A percentile compares a stretch with the other conserved stretches of the same genome.
Conservation (phyloP, 2,113 vertebrate genomes). For the Typhlomys cinereus region DNA sequence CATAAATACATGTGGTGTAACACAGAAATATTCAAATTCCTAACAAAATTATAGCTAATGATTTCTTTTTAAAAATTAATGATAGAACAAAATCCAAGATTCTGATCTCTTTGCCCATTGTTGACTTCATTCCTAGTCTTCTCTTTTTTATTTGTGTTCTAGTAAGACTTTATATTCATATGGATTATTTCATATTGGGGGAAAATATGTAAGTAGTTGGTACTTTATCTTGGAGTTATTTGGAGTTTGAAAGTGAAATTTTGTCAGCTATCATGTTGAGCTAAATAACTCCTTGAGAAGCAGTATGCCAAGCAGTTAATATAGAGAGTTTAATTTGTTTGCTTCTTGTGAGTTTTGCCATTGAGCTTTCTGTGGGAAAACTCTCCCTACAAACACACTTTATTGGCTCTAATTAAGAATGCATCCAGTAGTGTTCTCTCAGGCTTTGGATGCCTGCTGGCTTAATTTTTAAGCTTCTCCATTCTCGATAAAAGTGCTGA, state of each 20-base stretch:
- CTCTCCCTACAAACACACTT: slow-evolving; percentile 74
- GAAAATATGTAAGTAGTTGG: slow-evolving; percentile 58
- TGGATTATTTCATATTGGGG: slow-evolving; percentile 29
- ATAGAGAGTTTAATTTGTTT: slow-evolving; percentile 75
- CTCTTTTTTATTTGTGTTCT: neutral
- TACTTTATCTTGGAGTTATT: slow-evolving; percentile 47
- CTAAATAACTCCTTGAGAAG: slow-evolving; percentile 67
- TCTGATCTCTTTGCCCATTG: neutral
- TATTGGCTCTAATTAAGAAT: slow-evolving; percentile 81
- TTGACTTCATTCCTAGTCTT: neutral
- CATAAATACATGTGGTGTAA: neutral
- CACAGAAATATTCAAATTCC: slow-evolving; percentile 33
- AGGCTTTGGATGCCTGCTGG: slow-evolving; percentile 68
- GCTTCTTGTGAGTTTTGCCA: slow-evolving; percentile 68
- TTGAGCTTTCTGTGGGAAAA: slow-evolving; percentile 72
- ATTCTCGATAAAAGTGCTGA: slow-evolving; percentile 75
- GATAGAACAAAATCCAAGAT: slow-evolving; percentile 44
- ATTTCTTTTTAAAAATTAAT: neutral
- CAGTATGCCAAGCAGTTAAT: slow-evolving; percentile 70
- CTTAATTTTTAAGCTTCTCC: slow-evolving; percentile 76
- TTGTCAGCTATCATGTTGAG: slow-evolving; percentile 46
- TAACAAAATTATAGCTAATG: slow-evolving; percentile 7
- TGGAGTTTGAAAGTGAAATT: slow-evolving; percentile 72
- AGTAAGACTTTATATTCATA: slow-evolving; percentile 51
- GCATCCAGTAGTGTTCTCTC: slow-evolving; percentile 78